Base-by-base conservation (phyloP, 2,888 invertebrate species). In the Aspidapion aeneum region DNA sequence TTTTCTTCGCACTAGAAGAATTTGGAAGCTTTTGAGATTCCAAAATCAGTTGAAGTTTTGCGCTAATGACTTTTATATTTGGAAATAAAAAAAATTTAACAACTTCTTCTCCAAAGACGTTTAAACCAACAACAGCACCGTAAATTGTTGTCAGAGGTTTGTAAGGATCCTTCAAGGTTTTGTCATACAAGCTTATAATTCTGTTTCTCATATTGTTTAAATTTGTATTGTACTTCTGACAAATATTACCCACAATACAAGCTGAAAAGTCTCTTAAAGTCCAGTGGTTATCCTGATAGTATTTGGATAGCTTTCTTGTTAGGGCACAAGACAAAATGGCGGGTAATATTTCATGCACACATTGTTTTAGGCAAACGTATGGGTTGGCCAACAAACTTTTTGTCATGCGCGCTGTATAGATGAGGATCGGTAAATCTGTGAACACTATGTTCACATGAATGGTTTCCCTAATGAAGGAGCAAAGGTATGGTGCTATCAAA, bases 271-370 rank as follows among this genome's bases (percentile, higher is more conserved):
- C 74, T 59, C 76, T 62, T 48, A 76, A 68, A 12, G 73, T 74
- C 76, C 76, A 76, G 51, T 76, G 76, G 57, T 76, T 76, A 60
- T 76, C 75, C 21, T 73, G 69, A 54, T 71, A 71, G 65, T 74
- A 73, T 67, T 73, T 75, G 63, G 73, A 72, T 21, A 75, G 73
- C 68, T 69, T 71, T 57, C 67, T 72, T 1, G 74, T 66, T 49
- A 76, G 49, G 1, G 67, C 70, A 63, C 76, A 76, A 1, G 75
- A 75, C 16, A 75, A 61, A 35, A 74, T 62, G 1, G 73, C 70
- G 5, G 76, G 76, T 54, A 76, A 60, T 5, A 76, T 48, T 22
- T 71, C 63, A 59, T 76, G 75, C 18, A 75, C 64, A 57, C 72
- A 64, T 17, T 66, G 64, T 60, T 69, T 69, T 35, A 75, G 61